Evolutionary conservation across 2,113 vertebrate species (phyloP).

Genomic region (Gopherus evgoodei): DNA sequence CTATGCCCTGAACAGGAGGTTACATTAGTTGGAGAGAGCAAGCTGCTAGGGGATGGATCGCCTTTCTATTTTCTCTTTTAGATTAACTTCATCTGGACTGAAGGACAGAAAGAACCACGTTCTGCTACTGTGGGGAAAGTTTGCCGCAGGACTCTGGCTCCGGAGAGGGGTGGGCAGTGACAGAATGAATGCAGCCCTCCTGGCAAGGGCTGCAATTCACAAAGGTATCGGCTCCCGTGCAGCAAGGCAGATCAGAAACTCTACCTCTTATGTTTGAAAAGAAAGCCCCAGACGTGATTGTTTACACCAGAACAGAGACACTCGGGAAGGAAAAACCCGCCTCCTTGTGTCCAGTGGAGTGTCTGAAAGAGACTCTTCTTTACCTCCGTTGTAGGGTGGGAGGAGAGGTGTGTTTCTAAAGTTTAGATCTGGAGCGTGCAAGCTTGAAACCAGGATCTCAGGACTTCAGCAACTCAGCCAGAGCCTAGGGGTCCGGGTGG

Average conservation of each 20-base stretch:
- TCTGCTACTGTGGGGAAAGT: background rate
- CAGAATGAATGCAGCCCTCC: background rate
- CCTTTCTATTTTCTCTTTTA: conserved; percentile 50
- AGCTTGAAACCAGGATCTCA: background rate
- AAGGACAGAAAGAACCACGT: background rate
- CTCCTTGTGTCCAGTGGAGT: background rate
- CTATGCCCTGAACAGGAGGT: background rate
- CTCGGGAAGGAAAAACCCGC: background rate
- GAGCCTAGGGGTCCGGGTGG: background rate
- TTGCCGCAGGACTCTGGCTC: background rate
- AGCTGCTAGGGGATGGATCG: conserved; percentile 10
- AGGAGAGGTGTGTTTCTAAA: too few relatives aligned
- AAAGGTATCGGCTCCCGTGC: background rate
- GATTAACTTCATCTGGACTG: conserved; percentile 37
- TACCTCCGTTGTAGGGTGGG: background rate
- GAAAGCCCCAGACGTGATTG: background rate
- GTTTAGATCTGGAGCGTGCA: background rate
- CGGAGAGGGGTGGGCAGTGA: background rate
- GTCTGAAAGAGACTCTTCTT: background rate
- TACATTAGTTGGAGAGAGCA: background rate
- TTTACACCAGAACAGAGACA: background rate
- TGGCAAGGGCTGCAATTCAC: background rate
- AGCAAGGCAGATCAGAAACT: background rate
- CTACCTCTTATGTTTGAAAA: background rate
- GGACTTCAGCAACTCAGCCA: background rate